phyloP scores from a whole-genome alignment of 2,113 vertebrate genomes.

The Callipepla californica region DNA sequence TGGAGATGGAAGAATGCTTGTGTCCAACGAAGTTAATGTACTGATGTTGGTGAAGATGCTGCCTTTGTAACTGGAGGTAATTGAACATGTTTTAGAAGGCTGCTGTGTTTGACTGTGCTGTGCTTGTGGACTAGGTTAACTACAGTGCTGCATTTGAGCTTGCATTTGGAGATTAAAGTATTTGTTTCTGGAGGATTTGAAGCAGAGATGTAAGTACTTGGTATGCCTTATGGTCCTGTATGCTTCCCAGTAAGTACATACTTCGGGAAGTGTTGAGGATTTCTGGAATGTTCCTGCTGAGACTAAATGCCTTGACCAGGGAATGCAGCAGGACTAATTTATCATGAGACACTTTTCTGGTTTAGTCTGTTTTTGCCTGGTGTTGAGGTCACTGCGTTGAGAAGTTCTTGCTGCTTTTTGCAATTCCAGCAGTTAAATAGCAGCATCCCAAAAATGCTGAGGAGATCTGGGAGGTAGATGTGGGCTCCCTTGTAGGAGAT shows the following conservation, averaged over 20 bases:
- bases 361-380: rapidly evolving
- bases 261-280: background rate
- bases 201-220: background rate
- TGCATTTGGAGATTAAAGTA: background rate
- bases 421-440: background rate
- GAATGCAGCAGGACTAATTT: background rate
- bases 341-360: background rate
- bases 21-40: background rate
- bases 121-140: background rate
- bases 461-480: background rate
- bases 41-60: background rate
- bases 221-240: background rate
- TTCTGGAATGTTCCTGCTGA: background rate
- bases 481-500: rapidly evolving
- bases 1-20: background rate
- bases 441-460: rapidly evolving
- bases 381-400: rapidly evolving
- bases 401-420: background rate
- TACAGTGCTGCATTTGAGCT: background rate
- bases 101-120: background rate
- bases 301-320: background rate
- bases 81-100: rapidly evolving
- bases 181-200: background rate
- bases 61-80: background rate
- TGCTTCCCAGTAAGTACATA: background rate